A percentile compares a stretch with the other conserved stretches of the same genome.
These are phyloP conservation scores for Tachysurus vachellii DNA, from an alignment of 2,113 vertebrate species.

Conservation along the genomic window DNA sequence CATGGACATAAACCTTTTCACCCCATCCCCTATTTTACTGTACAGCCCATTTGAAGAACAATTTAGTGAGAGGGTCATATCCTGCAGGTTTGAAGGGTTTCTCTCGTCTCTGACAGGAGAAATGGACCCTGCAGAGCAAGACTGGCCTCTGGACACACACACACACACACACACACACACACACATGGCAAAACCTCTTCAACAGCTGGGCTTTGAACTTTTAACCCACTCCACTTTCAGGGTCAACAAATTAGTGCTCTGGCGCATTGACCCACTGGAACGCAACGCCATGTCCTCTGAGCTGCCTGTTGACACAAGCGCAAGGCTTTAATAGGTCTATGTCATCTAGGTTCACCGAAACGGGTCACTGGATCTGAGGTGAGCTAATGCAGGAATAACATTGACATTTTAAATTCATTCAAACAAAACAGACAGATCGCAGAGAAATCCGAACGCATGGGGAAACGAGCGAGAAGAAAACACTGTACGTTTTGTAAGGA, in stretches of 20 bases:
- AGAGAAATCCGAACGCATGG: constrained; percentile 29
- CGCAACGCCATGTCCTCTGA: constrained; percentile 42
- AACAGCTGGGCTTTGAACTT: constrained; percentile 66
- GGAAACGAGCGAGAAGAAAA: constrained; percentile 6
- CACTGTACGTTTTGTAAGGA: not conserved
- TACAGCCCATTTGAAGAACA: constrained; percentile 53
- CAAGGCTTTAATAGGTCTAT: constrained; percentile 54
- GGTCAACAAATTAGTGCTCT: constrained; percentile 64
- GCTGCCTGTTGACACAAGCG: constrained; percentile 58
- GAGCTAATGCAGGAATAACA: constrained; percentile 63
- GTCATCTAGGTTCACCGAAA: constrained; percentile 53
- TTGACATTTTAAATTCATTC: constrained; percentile 51
- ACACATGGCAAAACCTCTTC: constrained; percentile 32
- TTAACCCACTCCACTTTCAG: constrained; percentile 56
- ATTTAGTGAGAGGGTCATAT: constrained; percentile 53
- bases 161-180: constrained; percentile 4
- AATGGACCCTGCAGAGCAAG: constrained; percentile 51
- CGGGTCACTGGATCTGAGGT: constrained; percentile 55
- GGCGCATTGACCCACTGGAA: constrained; percentile 59
- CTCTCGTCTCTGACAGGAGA: constrained; percentile 44
- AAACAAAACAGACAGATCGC: constrained; percentile 51
- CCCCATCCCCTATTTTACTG: constrained; percentile 41
- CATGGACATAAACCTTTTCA: constrained; percentile 46
- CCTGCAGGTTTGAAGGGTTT: constrained; percentile 48
- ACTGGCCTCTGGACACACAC: constrained; percentile 33